phyloP scores from a whole-genome alignment of 2,797 vertebrate species.

The Coracias cyanogaster region DNA sequence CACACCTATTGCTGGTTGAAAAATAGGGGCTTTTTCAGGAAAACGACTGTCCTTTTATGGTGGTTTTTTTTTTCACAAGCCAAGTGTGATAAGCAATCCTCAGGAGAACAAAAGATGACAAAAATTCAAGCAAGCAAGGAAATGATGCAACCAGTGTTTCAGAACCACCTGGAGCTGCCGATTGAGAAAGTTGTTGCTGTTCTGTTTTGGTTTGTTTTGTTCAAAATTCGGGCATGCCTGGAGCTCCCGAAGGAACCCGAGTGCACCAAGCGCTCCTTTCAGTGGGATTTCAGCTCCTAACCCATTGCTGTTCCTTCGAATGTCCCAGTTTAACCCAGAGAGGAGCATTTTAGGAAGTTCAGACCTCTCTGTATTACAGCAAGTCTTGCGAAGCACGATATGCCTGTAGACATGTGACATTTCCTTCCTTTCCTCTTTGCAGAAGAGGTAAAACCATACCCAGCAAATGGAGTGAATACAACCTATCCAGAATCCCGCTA shows the following conservation, averaged over 20 bases:
- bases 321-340: background rate
- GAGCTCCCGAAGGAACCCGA: background rate
- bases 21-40: background rate
- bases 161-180: background rate
- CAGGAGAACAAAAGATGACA: background rate
- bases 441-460: conserved; percentile 95
- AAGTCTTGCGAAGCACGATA: background rate
- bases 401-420: background rate
- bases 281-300: background rate
- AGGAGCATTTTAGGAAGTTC: conserved; percentile 4
- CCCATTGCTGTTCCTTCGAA: background rate
- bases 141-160: conserved; percentile 5
- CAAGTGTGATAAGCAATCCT: background rate
- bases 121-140: background rate
- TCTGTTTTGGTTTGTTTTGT: background rate
- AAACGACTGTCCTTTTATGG: background rate
- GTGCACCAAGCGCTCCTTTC: background rate
- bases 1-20: background rate
- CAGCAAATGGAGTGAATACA: conserved; percentile 90
- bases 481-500: conserved; percentile 95
- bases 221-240: background rate
- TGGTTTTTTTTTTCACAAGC: background rate
- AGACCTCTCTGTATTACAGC: background rate
- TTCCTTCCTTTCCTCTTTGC: conserved; percentile 68
- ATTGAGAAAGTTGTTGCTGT: background rate